A percentile compares a stretch with the other conserved stretches of the same genome.
Evolutionary conservation across 1,140 invertebrate genomes (phyloP).

Genomic region (Drosophila ogumai): DNA sequence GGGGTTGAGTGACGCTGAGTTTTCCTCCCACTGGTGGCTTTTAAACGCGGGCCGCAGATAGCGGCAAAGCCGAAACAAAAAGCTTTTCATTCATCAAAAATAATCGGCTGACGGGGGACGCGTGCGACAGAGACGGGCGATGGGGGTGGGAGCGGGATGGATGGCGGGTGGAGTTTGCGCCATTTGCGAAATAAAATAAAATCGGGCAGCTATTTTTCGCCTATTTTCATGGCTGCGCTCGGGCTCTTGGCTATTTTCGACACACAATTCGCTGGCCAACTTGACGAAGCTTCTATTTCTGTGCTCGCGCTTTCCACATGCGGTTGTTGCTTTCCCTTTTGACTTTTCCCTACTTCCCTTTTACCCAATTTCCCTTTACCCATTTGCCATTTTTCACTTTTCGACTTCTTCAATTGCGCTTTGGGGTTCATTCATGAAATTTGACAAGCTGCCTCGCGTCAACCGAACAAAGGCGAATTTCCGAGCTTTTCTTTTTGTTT

Average conservation of each 20-base stretch:
- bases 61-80: constrained; percentile 64
- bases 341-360: background rate
- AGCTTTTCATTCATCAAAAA: constrained; percentile 82
- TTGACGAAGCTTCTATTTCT: constrained; percentile 71
- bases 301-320: constrained; percentile 19
- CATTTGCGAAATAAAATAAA: constrained; percentile 41
- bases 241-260: constrained; percentile 60
- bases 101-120: constrained; percentile 52
- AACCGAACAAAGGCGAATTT: constrained; percentile 58
- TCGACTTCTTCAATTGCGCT: constrained; percentile 62
- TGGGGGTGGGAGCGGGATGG: constrained; percentile 17
- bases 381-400: constrained; percentile 27
- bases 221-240: constrained; percentile 42
- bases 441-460: constrained; percentile 62
- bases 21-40: constrained; percentile 5
- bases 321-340: constrained; percentile 33
- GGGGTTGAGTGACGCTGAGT: constrained; percentile 8
- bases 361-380: constrained; percentile 16
- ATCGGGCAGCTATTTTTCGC: constrained; percentile 64
- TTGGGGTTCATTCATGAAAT: constrained; percentile 74
- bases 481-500: constrained; percentile 53
- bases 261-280: constrained; percentile 47
- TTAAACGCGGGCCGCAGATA: constrained; percentile 45
- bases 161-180: constrained; percentile 67
- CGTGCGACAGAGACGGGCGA: constrained; percentile 10